Percentiles rank a stretch among this genome's conserved stretches.
phyloP scores from a whole-genome alignment of 30 jellyfish, hydroid and myxozoan genomes.

The Turritopsis dohrnii region DNA sequence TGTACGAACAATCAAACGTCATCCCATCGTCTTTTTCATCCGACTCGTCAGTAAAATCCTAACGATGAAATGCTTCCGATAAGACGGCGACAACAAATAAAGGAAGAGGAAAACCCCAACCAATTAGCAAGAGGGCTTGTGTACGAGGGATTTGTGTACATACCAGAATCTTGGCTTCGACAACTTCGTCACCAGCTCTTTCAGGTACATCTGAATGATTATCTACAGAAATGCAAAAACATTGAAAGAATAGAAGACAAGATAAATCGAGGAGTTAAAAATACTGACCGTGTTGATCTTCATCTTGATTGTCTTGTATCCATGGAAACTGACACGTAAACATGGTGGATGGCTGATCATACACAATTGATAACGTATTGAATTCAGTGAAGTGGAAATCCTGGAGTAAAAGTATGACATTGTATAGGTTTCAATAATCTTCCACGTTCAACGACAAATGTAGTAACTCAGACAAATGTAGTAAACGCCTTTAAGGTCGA shows the following conservation, averaged over 20 bases:
- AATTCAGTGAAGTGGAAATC: slow-evolving; percentile 27
- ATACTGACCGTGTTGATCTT: neutral
- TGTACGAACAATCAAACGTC: neutral
- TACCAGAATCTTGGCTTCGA: neutral
- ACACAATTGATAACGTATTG: slow-evolving; percentile 22
- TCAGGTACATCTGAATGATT: neutral
- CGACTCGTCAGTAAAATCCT: neutral
- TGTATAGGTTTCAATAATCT: no score
- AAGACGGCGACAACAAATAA: neutral
- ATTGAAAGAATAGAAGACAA: no score
- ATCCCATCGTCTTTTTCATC: neutral
- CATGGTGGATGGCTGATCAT: slow-evolving; percentile 22
- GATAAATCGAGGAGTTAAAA: neutral
- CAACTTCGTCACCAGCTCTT: neutral
- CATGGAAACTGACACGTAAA: neutral
- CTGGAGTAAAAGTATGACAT: neutral
- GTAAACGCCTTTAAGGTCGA: no score
- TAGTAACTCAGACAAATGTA: no score
- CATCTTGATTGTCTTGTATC: neutral
- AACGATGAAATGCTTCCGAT: neutral
- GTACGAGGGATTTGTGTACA: no score
- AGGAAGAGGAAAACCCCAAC: neutral
- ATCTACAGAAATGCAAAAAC: neutral
- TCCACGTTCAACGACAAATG: no score
- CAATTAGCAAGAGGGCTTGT: no score